Conservation (phyloP, 2,113 vertebrate species). For the Sebastes schlegelii region DNA sequence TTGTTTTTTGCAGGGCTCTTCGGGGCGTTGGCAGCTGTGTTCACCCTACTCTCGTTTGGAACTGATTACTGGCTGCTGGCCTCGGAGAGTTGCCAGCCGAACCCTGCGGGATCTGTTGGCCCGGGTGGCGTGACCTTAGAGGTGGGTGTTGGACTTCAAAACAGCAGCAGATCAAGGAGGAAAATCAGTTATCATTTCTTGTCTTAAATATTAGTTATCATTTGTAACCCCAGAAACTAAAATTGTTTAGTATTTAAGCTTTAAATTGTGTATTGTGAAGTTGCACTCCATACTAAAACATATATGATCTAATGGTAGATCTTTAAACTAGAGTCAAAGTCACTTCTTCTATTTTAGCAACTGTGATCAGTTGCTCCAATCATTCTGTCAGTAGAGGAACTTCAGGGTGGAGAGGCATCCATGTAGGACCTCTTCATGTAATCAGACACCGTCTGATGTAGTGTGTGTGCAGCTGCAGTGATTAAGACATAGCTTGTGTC, state of each 20-base stretch:
- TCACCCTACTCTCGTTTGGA: conserved; percentile 94
- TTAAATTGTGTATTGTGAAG: not conserved
- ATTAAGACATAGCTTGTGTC: conserved; percentile 43
- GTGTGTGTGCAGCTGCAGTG: conserved; percentile 60
- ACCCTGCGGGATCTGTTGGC: conserved; percentile 50
- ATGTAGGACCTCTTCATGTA: conserved; percentile 48
- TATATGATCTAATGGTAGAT: not conserved
- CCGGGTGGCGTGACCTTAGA: conserved; percentile 3
- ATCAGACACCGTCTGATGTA: conserved; percentile 64
- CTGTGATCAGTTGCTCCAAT: conserved; percentile 35
- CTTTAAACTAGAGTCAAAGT: conserved; percentile 16
- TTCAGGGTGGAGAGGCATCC: conserved; percentile 36
- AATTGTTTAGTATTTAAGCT: not conserved
- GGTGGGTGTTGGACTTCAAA: conserved; percentile 69
- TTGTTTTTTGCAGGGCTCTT: conserved; percentile 96
- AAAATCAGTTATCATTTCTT: not conserved
- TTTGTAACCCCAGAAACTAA: not conserved
- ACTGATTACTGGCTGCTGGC: conserved; percentile 98
- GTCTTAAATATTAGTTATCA: not conserved
- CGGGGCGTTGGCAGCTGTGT: conserved; percentile 90
- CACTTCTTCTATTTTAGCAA: conserved; percentile 15
- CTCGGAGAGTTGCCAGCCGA: conserved; percentile 86
- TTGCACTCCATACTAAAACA: not conserved
- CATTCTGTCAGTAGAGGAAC: conserved; percentile 39
- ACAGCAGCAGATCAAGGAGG: not conserved